Evolutionary conservation across 2,797 vertebrate species (phyloP).

Genomic region (Hoplostethus atlanticus): DNA sequence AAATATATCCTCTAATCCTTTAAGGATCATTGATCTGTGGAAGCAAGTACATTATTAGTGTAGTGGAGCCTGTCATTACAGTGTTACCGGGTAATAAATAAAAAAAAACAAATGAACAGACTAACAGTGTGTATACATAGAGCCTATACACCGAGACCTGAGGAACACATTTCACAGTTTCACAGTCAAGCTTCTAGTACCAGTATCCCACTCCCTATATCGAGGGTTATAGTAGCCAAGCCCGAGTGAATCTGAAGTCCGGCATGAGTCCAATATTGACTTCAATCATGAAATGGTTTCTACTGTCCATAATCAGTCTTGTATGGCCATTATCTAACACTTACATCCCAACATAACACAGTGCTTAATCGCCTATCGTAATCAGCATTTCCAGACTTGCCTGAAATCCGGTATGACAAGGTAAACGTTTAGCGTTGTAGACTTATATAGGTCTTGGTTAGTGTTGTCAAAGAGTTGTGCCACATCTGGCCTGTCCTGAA

Average conservation of each 20-base stretch:
- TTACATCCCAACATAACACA: slow-evolving; percentile 4
- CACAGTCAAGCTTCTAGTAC: slow-evolving; percentile 38
- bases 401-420: slow-evolving; percentile 16
- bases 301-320: slow-evolving; percentile 8
- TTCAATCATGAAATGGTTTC: slow-evolving; percentile 9
- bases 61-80: slow-evolving; percentile 46
- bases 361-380: background rate
- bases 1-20: slow-evolving; percentile 62
- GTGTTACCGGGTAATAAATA: slow-evolving; percentile 56
- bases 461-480: slow-evolving; percentile 22
- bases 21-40: slow-evolving; percentile 55
- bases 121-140: slow-evolving; percentile 16
- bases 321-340: background rate
- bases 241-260: slow-evolving; percentile 37
- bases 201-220: slow-evolving; percentile 11
- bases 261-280: slow-evolving; percentile 15
- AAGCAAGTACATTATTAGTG: slow-evolving; percentile 30
- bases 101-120: slow-evolving; percentile 17
- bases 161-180: slow-evolving; percentile 55
- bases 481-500: slow-evolving; percentile 20
- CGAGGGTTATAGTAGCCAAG: slow-evolving; percentile 23
- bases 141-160: slow-evolving; percentile 49
- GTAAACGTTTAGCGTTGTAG: slow-evolving; percentile 15
- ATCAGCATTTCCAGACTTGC: slow-evolving; percentile 14
- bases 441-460: slow-evolving; percentile 7